Evolutionary conservation across 1,140 invertebrate genomes (phyloP).

Genomic region (Rhopalosiphum padi): DNA sequence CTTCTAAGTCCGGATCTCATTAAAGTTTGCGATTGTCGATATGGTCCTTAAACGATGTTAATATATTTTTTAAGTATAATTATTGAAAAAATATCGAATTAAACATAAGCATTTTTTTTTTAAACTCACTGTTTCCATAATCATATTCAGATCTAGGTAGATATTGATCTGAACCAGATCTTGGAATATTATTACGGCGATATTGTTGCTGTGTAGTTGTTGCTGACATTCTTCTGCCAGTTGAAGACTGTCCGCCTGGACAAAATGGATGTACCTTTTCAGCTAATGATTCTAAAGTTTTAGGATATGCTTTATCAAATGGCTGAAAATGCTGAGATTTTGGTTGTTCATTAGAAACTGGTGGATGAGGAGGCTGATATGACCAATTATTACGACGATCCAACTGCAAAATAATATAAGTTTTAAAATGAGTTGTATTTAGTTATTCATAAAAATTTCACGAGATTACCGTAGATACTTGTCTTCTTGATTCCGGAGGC

Average conservation of each 20-base stretch:
- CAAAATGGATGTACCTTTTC: conserved; percentile 85
- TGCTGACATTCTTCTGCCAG: conserved; percentile 69
- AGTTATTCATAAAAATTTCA: neutral
- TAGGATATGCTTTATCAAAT: conserved; percentile 83
- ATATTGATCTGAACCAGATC: conserved; percentile 86
- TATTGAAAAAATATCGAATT: neutral
- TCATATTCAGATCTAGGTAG: conserved; percentile 81
- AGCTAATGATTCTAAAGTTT: conserved; percentile 86
- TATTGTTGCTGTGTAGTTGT: conserved; percentile 63
- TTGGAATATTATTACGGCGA: conserved; percentile 71
- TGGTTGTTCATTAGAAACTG: conserved; percentile 88
- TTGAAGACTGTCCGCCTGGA: conserved; percentile 66
- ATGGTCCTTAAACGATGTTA: conserved; percentile 65
- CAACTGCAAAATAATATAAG: conserved; percentile 59
- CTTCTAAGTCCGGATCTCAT: conserved; percentile 77
- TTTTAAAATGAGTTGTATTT: neutral
- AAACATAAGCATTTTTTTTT: neutral
- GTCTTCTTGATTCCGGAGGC: conserved; percentile 59
- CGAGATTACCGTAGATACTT: conserved; percentile 47
- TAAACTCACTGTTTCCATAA: conserved; percentile 64
- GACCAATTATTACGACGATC: conserved; percentile 60
- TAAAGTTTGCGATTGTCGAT: conserved; percentile 74
- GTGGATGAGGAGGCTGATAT: conserved; percentile 72
- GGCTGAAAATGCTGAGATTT: conserved; percentile 81
- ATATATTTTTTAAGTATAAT: neutral